Percentiles rank a stretch among this genome's conserved stretches.
phyloP scores from a whole-genome alignment of 2,797 vertebrate genomes.

The Erethizon dorsatum region DNA sequence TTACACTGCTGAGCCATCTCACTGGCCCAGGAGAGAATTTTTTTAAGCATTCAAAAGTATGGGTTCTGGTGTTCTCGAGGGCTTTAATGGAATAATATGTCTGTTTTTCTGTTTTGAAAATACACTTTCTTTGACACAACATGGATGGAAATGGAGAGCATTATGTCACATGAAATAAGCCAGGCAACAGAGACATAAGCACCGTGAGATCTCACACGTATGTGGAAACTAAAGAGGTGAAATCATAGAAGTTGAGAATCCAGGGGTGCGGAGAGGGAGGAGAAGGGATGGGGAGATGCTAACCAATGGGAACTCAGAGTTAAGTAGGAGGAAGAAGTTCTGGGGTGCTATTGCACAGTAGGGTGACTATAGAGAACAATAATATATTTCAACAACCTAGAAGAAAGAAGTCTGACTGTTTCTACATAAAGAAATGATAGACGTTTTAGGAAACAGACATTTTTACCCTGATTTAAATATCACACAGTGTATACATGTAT shows the following conservation, averaged over 20 bases:
- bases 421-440: not conserved
- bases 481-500: not conserved
- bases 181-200: not conserved
- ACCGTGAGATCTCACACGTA: not conserved
- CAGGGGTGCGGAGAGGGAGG: not conserved
- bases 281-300: not conserved
- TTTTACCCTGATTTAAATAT: not conserved
- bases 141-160: not conserved
- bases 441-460: not conserved
- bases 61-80: not conserved
- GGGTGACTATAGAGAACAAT: not conserved
- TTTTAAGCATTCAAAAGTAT: not conserved
- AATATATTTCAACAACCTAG: not conserved
- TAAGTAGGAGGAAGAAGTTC: not conserved
- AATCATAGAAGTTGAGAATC: not conserved
- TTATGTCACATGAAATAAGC: not conserved
- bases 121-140: not conserved
- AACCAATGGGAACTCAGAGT: not conserved
- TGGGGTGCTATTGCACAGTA: not conserved
- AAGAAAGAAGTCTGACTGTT: not conserved
- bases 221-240: not conserved
- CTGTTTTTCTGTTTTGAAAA: not conserved
- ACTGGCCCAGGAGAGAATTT: no score
- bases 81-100: not conserved
- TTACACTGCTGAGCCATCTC: no score